Conservation (phyloP, 2,888 invertebrate genomes). For the Noctua fimbriata region DNA sequence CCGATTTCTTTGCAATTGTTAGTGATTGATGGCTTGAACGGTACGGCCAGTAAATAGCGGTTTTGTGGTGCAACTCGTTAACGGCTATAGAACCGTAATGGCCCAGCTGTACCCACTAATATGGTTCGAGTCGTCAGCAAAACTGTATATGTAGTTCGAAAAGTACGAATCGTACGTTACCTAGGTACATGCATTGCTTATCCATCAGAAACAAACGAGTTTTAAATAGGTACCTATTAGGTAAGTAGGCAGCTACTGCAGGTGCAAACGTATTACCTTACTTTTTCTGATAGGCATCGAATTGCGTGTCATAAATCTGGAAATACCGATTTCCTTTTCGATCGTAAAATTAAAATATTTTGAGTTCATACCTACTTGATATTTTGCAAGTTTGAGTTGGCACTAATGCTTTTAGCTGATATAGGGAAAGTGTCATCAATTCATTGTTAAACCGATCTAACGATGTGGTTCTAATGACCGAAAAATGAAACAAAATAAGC, state of each 20-base stretch:
- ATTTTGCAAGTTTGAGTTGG: no score
- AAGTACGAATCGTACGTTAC: neutral
- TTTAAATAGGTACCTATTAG: neutral
- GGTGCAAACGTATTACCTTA: neutral
- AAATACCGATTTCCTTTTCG: no score
- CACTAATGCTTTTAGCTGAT: no score
- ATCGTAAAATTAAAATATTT: no score
- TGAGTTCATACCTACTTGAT: no score
- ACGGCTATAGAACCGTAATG: conserved; percentile 6
- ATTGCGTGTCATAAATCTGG: no score
- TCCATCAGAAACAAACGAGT: conserved; percentile 1
- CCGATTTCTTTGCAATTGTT: conserved; percentile 21
- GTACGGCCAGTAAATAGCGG: conserved; percentile 17
- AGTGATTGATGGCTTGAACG: conserved; percentile 28
- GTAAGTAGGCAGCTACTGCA: neutral
- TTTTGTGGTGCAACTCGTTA: conserved; percentile 20
- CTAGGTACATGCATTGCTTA: neutral
- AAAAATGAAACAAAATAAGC: no score
- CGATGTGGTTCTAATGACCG: no score
- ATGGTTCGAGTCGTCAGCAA: neutral
- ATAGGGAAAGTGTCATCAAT: no score
- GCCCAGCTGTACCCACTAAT: neutral
- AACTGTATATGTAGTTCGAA: neutral
- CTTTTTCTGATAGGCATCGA: no score
- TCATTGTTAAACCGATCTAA: no score